phyloP scores from a whole-genome alignment of 2,113 vertebrate species.

The Cyanoderma ruficeps region DNA sequence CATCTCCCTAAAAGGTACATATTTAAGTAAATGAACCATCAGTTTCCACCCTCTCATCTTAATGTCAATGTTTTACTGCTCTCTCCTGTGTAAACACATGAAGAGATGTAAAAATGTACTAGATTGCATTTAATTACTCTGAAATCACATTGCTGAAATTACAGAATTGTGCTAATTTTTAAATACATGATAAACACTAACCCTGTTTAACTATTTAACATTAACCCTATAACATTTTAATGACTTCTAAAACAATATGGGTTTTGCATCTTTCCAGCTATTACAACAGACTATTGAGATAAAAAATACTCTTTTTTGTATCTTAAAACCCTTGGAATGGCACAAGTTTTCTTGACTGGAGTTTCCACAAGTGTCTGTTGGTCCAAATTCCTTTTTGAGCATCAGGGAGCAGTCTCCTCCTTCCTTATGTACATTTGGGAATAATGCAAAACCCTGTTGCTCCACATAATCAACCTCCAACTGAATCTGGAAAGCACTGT shows the following conservation, averaged over 20 bases:
- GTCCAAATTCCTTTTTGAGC: background rate
- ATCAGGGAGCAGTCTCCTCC: background rate
- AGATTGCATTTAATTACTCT: background rate
- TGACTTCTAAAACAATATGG: background rate
- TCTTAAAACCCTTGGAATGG: background rate
- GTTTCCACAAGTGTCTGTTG: background rate
- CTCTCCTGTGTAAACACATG: background rate
- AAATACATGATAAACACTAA: background rate
- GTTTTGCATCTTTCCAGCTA: background rate
- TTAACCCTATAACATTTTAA: background rate
- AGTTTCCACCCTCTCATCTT: slow-evolving; percentile 11
- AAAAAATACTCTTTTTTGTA: background rate
- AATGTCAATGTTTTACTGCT: background rate
- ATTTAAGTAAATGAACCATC: slow-evolving; percentile 20
- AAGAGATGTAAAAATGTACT: background rate
- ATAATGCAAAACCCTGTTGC: background rate
- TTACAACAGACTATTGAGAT: background rate
- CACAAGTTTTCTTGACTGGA: background rate
- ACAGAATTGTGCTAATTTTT: background rate
- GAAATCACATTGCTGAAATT: background rate
- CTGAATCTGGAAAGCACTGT: background rate
- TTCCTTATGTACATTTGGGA: background rate
- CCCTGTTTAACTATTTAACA: background rate
- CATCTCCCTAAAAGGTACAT: background rate
- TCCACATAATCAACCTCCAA: background rate